phyloP scores from a whole-genome alignment of 1,140 invertebrate species.

The Drosophila rufa region DNA sequence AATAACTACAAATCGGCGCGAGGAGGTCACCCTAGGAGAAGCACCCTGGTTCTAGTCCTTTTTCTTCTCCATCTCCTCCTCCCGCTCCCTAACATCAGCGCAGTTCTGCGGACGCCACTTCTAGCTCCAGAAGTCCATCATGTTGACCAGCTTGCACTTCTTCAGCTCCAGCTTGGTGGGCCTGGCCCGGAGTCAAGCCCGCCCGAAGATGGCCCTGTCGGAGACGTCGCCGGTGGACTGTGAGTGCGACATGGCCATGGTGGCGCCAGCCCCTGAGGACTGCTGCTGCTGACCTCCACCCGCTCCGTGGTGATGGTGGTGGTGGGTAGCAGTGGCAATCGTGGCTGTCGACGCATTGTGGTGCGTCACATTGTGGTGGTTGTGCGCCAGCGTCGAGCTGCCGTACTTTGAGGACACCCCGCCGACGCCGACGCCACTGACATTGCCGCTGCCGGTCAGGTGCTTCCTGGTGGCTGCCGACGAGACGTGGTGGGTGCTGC shows the following conservation, averaged over 20 bases:
- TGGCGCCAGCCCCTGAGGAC: slow-evolving; percentile 4
- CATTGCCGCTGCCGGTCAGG: slow-evolving; percentile 52
- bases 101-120: slow-evolving; percentile 82
- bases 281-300: slow-evolving; percentile 25
- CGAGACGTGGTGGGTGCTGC: slow-evolving; percentile 72
- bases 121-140: slow-evolving; percentile 85
- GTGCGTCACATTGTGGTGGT: slow-evolving; percentile 74
- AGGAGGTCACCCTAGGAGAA: slow-evolving; percentile 2
- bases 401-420: slow-evolving; percentile 59
- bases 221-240: slow-evolving; percentile 88
- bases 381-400: slow-evolving; percentile 71
- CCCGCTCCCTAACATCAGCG: slow-evolving; percentile 62
- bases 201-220: slow-evolving; percentile 86
- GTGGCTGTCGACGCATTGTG: slow-evolving; percentile 79
- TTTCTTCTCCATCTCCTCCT: slow-evolving; percentile 42
- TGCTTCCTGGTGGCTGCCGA: slow-evolving; percentile 78
- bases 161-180: slow-evolving; percentile 84
- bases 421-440: slow-evolving; percentile 9
- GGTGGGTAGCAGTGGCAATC: slow-evolving; percentile 66
- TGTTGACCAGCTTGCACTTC: slow-evolving; percentile 84
- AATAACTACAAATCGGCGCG: slow-evolving; percentile 47
- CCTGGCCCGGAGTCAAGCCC: slow-evolving; percentile 86
- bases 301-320: slow-evolving; percentile 66
- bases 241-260: slow-evolving; percentile 86
- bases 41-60: slow-evolving; percentile 5